These are phyloP conservation scores for Hirtodrosophila histrioides DNA, from an alignment of 2,888 invertebrate genomes.

Conservation along the genomic window DNA sequence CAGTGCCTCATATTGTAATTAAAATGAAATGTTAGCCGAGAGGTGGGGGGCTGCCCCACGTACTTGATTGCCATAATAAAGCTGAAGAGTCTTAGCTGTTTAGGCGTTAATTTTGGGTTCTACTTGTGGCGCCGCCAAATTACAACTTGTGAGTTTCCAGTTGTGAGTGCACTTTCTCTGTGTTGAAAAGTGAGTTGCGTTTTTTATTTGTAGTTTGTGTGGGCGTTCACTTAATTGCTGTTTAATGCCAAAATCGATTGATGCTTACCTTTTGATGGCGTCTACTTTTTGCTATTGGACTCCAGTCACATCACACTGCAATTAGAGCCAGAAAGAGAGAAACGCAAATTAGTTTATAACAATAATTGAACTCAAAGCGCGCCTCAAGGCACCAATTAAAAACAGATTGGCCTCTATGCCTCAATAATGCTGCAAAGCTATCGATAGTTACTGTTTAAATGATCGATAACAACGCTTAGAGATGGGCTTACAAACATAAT, in stretches of 20 bases:
- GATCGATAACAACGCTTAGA: no score
- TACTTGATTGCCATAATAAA: constrained; percentile 68
- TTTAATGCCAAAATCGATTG: constrained; percentile 63
- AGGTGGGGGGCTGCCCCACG: constrained; percentile 9
- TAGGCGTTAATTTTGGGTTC: constrained; percentile 78
- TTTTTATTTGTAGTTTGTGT: constrained; percentile 14
- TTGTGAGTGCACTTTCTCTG: constrained; percentile 66
- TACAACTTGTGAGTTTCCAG: constrained; percentile 36
- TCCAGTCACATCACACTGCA: constrained; percentile 61
- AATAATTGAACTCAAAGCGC: constrained; percentile 43
- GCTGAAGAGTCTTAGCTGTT: constrained; percentile 37
- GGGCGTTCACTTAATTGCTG: constrained; percentile 54
- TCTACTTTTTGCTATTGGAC: constrained; percentile 53
- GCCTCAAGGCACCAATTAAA: constrained; percentile 7
- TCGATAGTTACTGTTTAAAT: no score
- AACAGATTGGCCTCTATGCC: no score
- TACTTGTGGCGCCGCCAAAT: constrained; percentile 59
- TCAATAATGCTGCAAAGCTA: no score
- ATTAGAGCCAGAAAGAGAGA: constrained; percentile 26
- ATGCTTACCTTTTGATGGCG: constrained; percentile 58
- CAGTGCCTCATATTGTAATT: constrained; percentile 52
- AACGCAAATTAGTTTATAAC: constrained; percentile 56
- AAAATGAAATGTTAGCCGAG: constrained; percentile 43
- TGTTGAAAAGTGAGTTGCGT: constrained; percentile 60
- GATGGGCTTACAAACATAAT: no score